Base-by-base conservation (phyloP, 2,888 invertebrate genomes). In the Papilio elwesi region DNA sequence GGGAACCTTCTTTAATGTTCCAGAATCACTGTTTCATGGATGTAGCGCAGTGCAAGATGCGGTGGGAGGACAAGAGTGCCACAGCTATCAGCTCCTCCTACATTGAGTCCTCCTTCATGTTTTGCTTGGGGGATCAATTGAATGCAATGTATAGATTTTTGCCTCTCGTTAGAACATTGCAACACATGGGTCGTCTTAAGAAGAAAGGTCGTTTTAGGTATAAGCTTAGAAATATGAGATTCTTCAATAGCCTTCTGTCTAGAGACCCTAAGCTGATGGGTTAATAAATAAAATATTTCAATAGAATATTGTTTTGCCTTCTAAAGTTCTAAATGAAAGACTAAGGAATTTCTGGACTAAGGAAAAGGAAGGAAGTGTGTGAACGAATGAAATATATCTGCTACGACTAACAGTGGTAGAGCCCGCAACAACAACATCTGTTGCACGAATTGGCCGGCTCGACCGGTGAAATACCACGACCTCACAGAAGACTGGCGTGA, bases 11-110 rank as follows among this genome's bases (percentile, higher is more conserved):
- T 0, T 77, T 92, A 6, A 87, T 90, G 85, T 92, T 92, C 76
- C 80, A 87, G 74, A 92, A 92, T 81, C 92, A 93, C 77, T 93
- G 92, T 78, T 91, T 79, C 77, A 92, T 93, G 92, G 92, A 93
- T 66, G 83, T 86, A 0, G 92, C 92, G 0, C 92, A 92, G 75
- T 92, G 92, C 77, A 91, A 90, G 78, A 87, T 90, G 88, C 78
- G 74, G 36, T 86, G 86, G 85, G 91, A 91, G 15, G 80, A 85
- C 59, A 86, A 85, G 53, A 88, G 88, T 48, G 51, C 70, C 0
- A 90, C 90, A 0, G 75, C 90, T 0, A 52, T 75, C 0, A 85
- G 82, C 49, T 88, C 90, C 36, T 78, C 82, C 0, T 93, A 92
- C 80, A 82, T 87, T 6, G 92, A 90, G 71, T 78, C 85, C 0